These are phyloP conservation scores for Graptemys geographica DNA, from an alignment of 2,797 vertebrate species.

Conservation along the genomic window DNA sequence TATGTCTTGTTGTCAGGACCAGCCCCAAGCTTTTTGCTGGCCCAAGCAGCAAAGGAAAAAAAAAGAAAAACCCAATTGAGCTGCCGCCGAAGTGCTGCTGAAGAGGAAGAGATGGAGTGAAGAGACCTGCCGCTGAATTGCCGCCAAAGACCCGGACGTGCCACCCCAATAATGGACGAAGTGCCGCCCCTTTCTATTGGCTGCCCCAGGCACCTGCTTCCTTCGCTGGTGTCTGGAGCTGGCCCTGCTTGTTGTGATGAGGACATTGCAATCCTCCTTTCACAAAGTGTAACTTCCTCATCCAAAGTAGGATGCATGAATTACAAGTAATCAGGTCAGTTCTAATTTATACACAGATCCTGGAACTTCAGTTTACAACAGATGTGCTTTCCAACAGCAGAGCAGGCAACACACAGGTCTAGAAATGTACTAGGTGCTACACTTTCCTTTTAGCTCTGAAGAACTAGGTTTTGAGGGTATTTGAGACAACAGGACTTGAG, in stretches of 20 bases:
- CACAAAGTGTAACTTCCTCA: not conserved
- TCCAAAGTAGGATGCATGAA: not conserved
- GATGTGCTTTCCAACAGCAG: not conserved
- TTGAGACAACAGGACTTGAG: not conserved
- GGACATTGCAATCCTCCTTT: not conserved
- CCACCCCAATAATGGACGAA: too few relatives aligned
- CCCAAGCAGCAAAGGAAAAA: too few relatives aligned
- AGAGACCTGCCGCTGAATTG: too few relatives aligned
- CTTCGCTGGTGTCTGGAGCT: too few relatives aligned
- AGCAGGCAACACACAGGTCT: not conserved
- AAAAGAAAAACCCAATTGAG: too few relatives aligned
- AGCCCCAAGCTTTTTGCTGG: too few relatives aligned
- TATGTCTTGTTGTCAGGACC: not conserved
- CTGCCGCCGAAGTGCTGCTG: too few relatives aligned
- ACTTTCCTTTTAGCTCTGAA: not conserved
- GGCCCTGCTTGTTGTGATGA: not conserved
- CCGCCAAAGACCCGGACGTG: too few relatives aligned
- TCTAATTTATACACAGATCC: not conserved
- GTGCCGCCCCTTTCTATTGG: too few relatives aligned
- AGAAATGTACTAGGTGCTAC: not conserved
- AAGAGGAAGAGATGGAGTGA: too few relatives aligned
- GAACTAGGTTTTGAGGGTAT: not conserved
- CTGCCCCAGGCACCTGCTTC: too few relatives aligned
- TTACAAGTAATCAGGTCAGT: not conserved
- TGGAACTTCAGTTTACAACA: constrained; percentile 16